Evolutionary conservation across 2,888 invertebrate species (phyloP), one percentile per base, ranked within the genome.

Genomic region (Noctua janthe): DNA sequence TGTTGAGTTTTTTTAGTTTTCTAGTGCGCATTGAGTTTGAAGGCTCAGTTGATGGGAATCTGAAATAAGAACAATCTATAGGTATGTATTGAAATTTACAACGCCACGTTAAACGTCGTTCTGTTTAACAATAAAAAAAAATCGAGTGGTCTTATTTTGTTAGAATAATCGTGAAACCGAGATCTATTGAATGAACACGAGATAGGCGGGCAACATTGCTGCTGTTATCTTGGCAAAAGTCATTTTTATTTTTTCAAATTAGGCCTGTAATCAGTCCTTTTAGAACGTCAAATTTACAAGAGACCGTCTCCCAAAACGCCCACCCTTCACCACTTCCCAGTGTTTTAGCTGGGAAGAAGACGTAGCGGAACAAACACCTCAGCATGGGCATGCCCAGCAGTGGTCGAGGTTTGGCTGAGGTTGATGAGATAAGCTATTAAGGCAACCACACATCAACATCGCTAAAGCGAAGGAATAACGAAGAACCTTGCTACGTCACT

Each of bases 1-100:
- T 51, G 43, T 35, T 35, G n/a, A 17, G 54, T 47, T 81, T 80
- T 80, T 81, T 39, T 66, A 69, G 67, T 74, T 29, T 73, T 47
- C 29, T 23, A 39, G 11, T 51, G 74, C 17, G 17, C 39, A 11
- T n/a, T 47, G 43, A 23, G 43, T 69, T 69, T 69, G 69, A n/a
- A 47, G 15, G 10, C 47, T 17, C 47, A 47, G 47, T 47, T 47
- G 15, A n/a, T 69, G 8, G 7, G 47, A 17, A 69, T 23, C 10
- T 11, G 11, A 39, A 35, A 64, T 35, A 8, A 6, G 17, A 64
- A 29, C 7, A 29, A 29, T 29, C 0, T 29, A 2, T 29, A n/a
- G 59, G 5, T 29, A n/a, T 6, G 59, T 13, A 29, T 13, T n/a
- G 59, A 6, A 29, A 15, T 29, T 8, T 23, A 56, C 23, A 10